Evolutionary conservation across 23 tunicate species (phyloP).

Genomic region (Ciona savignyi): DNA sequence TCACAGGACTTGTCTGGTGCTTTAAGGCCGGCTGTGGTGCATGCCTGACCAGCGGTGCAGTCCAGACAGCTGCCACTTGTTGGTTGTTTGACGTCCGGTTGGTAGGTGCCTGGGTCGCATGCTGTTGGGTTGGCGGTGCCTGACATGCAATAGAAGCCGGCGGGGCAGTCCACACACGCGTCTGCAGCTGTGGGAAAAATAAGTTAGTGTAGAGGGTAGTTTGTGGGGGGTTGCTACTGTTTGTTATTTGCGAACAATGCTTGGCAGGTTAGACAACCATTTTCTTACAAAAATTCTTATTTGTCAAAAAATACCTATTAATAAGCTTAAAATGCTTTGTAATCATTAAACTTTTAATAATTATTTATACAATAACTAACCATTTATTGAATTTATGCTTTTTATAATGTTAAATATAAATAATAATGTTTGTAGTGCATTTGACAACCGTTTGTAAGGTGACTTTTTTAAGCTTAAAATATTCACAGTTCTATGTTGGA

Average conservation of each 20-base stretch:
- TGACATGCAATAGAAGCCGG: conserved; percentile 66
- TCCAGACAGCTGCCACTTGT: conserved; percentile 18
- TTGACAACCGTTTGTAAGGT: too few relatives aligned
- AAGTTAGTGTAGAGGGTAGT: background rate
- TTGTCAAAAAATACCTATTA: too few relatives aligned
- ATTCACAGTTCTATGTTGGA: background rate
- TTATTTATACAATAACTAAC: background rate
- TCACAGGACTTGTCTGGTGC: conserved; percentile 36
- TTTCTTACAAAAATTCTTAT: too few relatives aligned
- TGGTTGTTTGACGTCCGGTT: conserved; percentile 29
- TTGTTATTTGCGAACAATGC: too few relatives aligned
- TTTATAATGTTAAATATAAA: too few relatives aligned
- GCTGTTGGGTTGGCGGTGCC: conserved; percentile 51
- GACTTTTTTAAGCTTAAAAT: background rate
- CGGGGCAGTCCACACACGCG: conserved; percentile 80
- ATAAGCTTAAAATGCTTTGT: background rate
- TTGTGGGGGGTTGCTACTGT: too few relatives aligned
- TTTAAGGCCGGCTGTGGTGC: conserved; percentile 36
- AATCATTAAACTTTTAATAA: background rate
- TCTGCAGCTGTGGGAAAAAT: conserved; percentile 17
- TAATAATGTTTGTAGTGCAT: too few relatives aligned
- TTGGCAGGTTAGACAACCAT: too few relatives aligned
- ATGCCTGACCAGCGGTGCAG: conserved; percentile 71
- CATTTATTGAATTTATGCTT: too few relatives aligned
- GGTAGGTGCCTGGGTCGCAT: conserved; percentile 64